phyloP scores from a whole-genome alignment of 2,888 invertebrate species.

The Leptopilina myrica region DNA sequence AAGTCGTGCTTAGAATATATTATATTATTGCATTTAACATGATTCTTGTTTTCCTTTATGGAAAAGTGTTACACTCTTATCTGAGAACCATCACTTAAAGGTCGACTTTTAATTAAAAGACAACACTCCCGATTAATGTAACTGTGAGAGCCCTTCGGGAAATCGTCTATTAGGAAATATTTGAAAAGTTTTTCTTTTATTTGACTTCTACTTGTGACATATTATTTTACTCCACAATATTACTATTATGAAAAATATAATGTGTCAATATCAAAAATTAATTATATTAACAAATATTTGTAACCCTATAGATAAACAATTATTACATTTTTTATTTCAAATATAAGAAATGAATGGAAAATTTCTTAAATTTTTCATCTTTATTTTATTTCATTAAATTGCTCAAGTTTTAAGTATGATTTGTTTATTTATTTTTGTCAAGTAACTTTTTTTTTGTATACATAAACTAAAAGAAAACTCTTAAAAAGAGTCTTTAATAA shows the following conservation, averaged over 20 bases:
- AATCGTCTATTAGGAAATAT: not conserved
- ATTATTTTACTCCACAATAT: too few relatives aligned
- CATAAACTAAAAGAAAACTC: not conserved
- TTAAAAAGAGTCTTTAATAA: not conserved
- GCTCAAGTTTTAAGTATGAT: slow-evolving; percentile 1
- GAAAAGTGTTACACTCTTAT: slow-evolving; percentile 10
- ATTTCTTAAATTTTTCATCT: not conserved
- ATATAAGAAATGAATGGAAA: not conserved
- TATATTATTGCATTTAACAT: slow-evolving; percentile 20
- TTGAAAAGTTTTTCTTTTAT: too few relatives aligned
- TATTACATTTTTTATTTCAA: too few relatives aligned
- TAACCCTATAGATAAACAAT: too few relatives aligned
- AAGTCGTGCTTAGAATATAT: slow-evolving; percentile 35
- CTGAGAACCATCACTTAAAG: not conserved
- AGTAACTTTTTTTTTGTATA: not conserved
- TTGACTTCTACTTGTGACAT: too few relatives aligned
- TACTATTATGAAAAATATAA: too few relatives aligned
- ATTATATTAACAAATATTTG: too few relatives aligned
- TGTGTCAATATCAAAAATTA: too few relatives aligned
- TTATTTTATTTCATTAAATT: not conserved
- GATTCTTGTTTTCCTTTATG: slow-evolving; percentile 11
- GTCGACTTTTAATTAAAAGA: slow-evolving; percentile 25
- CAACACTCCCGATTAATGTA: slow-evolving; percentile 8
- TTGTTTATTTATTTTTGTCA: not conserved
- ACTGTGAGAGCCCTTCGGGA: not conserved